phyloP scores from a whole-genome alignment of 2,113 vertebrate species.

The Takifugu bimaculatus region DNA sequence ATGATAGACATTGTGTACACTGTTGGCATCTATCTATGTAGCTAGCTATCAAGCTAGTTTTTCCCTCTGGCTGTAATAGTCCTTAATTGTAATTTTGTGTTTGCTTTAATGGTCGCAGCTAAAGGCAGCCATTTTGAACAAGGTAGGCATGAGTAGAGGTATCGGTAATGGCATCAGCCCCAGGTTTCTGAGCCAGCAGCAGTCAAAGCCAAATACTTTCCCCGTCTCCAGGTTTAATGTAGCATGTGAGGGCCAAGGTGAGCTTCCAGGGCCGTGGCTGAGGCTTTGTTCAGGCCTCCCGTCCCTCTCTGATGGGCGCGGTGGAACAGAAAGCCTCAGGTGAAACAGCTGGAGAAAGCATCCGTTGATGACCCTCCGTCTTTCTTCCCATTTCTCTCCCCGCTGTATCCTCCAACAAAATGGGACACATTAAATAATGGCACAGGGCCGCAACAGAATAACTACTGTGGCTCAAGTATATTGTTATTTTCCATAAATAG shows the following conservation, averaged over 20 bases:
- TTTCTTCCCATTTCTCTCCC: slow-evolving; percentile 47
- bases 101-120: slow-evolving; percentile 11
- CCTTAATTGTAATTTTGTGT: no score
- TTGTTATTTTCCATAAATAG: background rate
- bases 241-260: slow-evolving; percentile 59
- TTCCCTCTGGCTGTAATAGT: no score
- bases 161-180: slow-evolving; percentile 50
- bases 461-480: slow-evolving; percentile 4
- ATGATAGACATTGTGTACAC: slow-evolving; percentile 25
- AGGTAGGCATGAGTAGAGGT: slow-evolving; percentile 45
- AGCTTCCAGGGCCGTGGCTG: slow-evolving; percentile 30
- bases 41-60: no score
- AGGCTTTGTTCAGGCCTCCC: slow-evolving; percentile 39
- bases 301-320: slow-evolving; percentile 33
- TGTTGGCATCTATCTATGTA: slow-evolving; percentile 7
- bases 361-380: slow-evolving; percentile 54
- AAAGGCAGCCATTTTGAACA: slow-evolving; percentile 56
- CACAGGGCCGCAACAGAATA: slow-evolving; percentile 6
- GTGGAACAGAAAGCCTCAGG: slow-evolving; percentile 54
- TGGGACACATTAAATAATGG: slow-evolving; percentile 18
- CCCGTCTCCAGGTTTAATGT: slow-evolving; percentile 62
- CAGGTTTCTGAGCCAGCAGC: slow-evolving; percentile 49
- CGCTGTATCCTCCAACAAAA: slow-evolving; percentile 3
- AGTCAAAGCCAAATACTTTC: slow-evolving; percentile 52
- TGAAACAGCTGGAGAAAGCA: slow-evolving; percentile 66